Evolutionary conservation across 2,888 invertebrate species (phyloP), one percentile per base, ranked within the genome.

Genomic region (Ectemnius cavifrons): DNA sequence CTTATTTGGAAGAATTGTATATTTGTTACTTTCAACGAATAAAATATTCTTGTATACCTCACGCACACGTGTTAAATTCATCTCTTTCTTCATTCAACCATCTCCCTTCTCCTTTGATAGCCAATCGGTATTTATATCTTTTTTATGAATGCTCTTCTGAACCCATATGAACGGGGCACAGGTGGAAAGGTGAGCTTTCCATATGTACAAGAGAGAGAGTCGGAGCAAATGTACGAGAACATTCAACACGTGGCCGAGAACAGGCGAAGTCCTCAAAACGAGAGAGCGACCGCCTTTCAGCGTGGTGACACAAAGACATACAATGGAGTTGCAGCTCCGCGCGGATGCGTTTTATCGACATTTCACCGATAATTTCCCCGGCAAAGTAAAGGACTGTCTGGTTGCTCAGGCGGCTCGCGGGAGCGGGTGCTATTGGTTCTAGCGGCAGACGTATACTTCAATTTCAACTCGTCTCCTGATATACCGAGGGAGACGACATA

Each of bases 11-110:
- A 89, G 87, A 89, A 89, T 89, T 91, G 89, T 90, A 91, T 88
- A 91, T 91, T 91, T 91, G 91, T 91, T 91, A 91, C 89, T 89
- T 90, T 91, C 88, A 86, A 90, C 88, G 91, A 91, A 91, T 91
- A 91, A 91, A 91, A 89, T 91, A 91, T 91, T 91, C 91, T 91
- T 91, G 89, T 91, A 91, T 90, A 90, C 88, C 89, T 83, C 82
- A 78, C 52, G 16, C 37, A 18, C 13, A 23, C 4, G 68, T 14
- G 52, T 52, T 52, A 6, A 14, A 4, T 61, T 66, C 65, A 20
- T 20, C 37, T 61, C 49, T 61, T 60, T 64, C 28, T 20, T 6
- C 11, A 23, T 18, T 13, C 13, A 13, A 18, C 14, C 46, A 16
- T 57, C n/a, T 20, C 18, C 8, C 8, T 6, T 11, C 13, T 14